Conservation (phyloP, 2,888 invertebrate genomes). For the Proisotoma minuta region DNA sequence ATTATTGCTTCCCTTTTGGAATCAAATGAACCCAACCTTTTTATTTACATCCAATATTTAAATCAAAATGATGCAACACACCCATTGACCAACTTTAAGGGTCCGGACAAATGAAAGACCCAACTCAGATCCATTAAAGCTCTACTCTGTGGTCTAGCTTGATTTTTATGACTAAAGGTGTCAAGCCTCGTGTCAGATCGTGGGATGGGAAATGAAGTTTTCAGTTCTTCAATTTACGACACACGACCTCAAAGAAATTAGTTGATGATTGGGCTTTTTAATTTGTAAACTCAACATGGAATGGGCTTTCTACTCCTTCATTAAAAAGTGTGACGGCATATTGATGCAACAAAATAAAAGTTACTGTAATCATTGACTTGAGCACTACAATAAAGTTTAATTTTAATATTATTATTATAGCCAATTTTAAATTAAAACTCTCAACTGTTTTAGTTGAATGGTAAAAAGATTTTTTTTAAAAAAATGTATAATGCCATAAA, state of each 20-base stretch:
- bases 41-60: constrained; percentile 8
- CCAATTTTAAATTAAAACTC: too few species aligned
- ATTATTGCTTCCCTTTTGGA: constrained; percentile 36
- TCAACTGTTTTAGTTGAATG: too few species aligned
- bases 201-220: constrained; percentile 13
- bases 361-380: too few species aligned
- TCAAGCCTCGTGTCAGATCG: background rate
- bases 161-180: background rate
- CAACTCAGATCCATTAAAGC: background rate
- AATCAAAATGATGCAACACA: background rate
- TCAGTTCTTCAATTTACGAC: constrained; percentile 33
- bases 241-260: constrained; percentile 23
- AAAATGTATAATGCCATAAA: too few species aligned
- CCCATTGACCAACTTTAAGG: background rate
- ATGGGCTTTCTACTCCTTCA: constrained; percentile 21
- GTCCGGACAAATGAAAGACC: background rate
- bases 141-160: too few species aligned
- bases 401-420: too few species aligned
- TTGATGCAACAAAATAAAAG: constrained; percentile 9
- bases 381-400: too few species aligned
- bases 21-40: constrained; percentile 39
- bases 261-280: constrained; percentile 32
- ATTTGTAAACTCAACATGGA: constrained; percentile 33
- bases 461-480: too few species aligned
- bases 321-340: background rate